phyloP scores from a whole-genome alignment of 2,113 vertebrate species.

The Mastomys natalensis region DNA sequence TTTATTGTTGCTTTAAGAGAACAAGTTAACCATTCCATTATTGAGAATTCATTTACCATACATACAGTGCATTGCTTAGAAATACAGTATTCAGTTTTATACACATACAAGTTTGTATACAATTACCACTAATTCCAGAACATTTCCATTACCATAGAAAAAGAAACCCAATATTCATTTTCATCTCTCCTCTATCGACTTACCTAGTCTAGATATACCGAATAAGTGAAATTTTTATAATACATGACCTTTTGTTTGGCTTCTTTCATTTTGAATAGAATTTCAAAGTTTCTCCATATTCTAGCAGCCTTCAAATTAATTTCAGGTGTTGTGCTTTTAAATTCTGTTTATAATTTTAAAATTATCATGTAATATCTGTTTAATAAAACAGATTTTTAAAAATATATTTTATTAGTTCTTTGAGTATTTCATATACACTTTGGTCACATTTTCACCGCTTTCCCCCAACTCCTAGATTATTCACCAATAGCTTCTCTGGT shows the following conservation, averaged over 20 bases:
- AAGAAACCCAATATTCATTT: neutral
- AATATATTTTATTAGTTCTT: neutral
- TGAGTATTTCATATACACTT: neutral
- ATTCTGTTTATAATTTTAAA: neutral
- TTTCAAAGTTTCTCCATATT: neutral
- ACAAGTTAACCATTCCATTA: neutral
- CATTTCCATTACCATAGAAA: neutral
- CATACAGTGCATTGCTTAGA: neutral
- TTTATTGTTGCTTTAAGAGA: neutral
- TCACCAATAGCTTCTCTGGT: neutral
- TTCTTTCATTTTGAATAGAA: constrained; percentile 18
- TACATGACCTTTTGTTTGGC: neutral
- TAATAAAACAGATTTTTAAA: neutral
- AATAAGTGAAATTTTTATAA: neutral
- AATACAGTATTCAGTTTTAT: neutral
- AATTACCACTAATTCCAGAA: neutral
- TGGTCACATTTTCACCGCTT: neutral
- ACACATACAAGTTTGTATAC: neutral
- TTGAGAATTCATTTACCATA: neutral
- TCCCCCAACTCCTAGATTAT: neutral
- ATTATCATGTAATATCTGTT: neutral
- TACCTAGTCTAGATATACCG: neutral
- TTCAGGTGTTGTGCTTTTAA: neutral
- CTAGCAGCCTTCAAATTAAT: neutral
- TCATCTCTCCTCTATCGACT: neutral